Evolutionary conservation across 2,797 vertebrate genomes (phyloP).

Genomic region (Notoglanidium macrostoma): DNA sequence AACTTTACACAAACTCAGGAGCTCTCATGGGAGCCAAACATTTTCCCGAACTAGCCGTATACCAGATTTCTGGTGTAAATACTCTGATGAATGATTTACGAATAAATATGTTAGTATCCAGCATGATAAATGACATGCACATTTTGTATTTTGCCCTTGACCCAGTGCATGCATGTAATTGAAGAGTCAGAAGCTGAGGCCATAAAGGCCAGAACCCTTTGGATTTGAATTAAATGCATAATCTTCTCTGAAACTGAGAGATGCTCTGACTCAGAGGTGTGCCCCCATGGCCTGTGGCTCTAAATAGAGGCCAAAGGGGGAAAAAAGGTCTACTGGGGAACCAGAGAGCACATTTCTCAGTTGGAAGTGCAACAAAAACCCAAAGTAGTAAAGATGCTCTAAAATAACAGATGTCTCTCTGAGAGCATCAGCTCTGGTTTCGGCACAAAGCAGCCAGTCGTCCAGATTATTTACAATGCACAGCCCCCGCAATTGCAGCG

Average conservation of each 20-base stretch:
- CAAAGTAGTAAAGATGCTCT: conserved; percentile 9
- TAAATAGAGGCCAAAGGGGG: background rate
- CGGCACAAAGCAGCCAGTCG: conserved; percentile 17
- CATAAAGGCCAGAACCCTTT: background rate
- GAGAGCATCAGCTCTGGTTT: conserved; percentile 4
- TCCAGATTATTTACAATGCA: conserved; percentile 19
- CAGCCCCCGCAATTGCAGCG: conserved; percentile 10
- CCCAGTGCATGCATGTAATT: background rate
- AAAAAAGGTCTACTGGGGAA: background rate
- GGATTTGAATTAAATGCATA: conserved; percentile 10
- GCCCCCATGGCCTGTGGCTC: background rate
- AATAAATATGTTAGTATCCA: background rate
- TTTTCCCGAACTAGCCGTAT: background rate
- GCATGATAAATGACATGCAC: conserved; percentile 9
- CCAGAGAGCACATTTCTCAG: background rate
- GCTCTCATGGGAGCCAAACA: background rate
- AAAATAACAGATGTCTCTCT: conserved; percentile 30
- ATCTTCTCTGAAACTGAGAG: background rate
- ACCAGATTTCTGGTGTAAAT: background rate
- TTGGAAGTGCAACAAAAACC: conserved; percentile 9
- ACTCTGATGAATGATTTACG: background rate
- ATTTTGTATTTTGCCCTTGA: conserved; percentile 6
- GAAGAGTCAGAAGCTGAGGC: conserved; percentile 1
- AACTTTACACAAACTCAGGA: background rate
- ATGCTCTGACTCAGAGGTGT: background rate